phyloP scores from a whole-genome alignment of 2,888 invertebrate species.

The Sminthurinus aureus region DNA sequence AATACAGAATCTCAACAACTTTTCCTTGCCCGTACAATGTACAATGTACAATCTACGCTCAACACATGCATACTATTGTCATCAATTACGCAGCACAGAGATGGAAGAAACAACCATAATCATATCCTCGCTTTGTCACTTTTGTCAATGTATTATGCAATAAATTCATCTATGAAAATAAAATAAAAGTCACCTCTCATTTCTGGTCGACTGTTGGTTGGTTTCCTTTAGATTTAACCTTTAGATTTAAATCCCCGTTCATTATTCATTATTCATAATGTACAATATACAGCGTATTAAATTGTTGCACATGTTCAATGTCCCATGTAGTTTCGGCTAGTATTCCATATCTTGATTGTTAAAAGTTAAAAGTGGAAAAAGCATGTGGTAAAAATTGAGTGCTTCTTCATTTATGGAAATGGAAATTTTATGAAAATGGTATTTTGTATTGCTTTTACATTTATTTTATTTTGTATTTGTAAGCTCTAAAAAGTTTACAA shows the following conservation, averaged over 20 bases:
- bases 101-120: too few relatives aligned
- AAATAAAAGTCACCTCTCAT: conserved; percentile 25
- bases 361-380: background rate
- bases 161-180: conserved; percentile 31
- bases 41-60: too few relatives aligned
- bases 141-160: background rate
- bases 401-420: background rate
- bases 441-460: too few relatives aligned
- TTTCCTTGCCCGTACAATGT: too few relatives aligned
- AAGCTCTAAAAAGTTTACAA: too few relatives aligned
- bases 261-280: background rate
- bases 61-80: too few relatives aligned
- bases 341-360: background rate
- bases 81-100: too few relatives aligned
- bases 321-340: background rate
- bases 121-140: too few relatives aligned
- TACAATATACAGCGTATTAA: background rate
- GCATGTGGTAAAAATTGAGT: background rate
- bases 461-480: too few relatives aligned
- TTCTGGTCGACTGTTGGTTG: background rate
- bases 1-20: too few relatives aligned
- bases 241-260: background rate
- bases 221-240: background rate
- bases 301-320: background rate
- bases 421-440: background rate